Conservation (phyloP, 2,113 vertebrate species). For the Perccottus glenii region DNA sequence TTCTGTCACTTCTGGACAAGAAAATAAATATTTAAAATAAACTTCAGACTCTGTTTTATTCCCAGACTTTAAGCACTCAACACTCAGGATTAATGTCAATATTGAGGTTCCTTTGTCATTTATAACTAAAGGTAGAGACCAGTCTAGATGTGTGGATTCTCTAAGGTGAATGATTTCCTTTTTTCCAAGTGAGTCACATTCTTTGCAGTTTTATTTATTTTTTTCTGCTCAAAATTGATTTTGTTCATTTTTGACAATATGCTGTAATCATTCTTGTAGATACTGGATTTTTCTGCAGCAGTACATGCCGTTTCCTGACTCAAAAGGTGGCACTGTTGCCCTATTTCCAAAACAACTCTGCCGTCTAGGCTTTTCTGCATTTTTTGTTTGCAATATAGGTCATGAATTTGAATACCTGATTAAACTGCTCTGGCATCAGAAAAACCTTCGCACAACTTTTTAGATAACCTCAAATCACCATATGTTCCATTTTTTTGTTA, state of each 20-base stretch:
- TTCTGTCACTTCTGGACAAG: slow-evolving; percentile 51
- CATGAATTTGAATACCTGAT: slow-evolving; percentile 65
- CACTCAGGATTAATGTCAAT: no score
- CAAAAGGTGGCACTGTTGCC: slow-evolving; percentile 72
- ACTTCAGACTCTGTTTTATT: neutral
- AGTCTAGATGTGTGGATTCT: no score
- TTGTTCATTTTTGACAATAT: neutral
- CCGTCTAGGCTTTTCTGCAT: slow-evolving; percentile 22
- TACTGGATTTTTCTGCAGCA: neutral
- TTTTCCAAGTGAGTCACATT: neutral
- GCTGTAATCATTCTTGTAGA: neutral
- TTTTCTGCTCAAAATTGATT: neutral
- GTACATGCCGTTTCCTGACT: slow-evolving; percentile 15
- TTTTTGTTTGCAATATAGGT: slow-evolving; percentile 61
- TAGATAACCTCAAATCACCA: slow-evolving; percentile 50
- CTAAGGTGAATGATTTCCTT: no score
- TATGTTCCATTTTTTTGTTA: slow-evolving; percentile 30
- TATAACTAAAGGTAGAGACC: no score
- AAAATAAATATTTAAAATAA: slow-evolving; percentile 39
- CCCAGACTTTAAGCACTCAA: no score
- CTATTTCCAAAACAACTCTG: slow-evolving; percentile 8
- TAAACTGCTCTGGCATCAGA: slow-evolving; percentile 53
- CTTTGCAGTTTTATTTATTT: neutral
- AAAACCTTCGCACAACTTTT: slow-evolving; percentile 46
- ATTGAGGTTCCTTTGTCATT: no score